Evolutionary conservation across 2,888 invertebrate genomes (phyloP).

Genomic region (Drosophila algonquin): DNA sequence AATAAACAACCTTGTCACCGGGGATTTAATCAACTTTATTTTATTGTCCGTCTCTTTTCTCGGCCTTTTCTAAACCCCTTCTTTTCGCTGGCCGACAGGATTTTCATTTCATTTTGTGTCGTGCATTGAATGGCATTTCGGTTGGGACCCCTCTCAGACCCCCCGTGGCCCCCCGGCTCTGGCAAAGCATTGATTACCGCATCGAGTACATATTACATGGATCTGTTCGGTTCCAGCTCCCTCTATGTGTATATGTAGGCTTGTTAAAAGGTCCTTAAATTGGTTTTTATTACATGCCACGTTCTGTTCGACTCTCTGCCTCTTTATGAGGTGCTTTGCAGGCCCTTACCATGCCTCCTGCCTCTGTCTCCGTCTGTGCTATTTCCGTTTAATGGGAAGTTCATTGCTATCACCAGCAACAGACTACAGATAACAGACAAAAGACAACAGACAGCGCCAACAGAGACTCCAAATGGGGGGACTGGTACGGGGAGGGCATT

Average conservation of each 20-base stretch:
- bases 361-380: neutral
- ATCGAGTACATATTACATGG: conserved; percentile 27
- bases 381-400: conserved; percentile 27
- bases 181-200: conserved; percentile 50
- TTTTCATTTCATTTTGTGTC: conserved; percentile 42
- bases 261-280: conserved; percentile 51
- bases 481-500: neutral
- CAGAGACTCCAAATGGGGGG: neutral
- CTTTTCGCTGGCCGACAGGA: conserved; percentile 30
- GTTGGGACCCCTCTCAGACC: neutral
- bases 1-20: conserved; percentile 48
- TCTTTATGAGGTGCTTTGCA: conserved; percentile 34
- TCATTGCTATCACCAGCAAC: conserved; percentile 34
- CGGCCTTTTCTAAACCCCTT: conserved; percentile 14
- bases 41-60: conserved; percentile 27
- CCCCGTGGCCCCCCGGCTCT: too few relatives aligned
- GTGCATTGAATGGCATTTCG: conserved; percentile 38
- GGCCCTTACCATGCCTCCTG: conserved; percentile 8
- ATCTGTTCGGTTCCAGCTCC: conserved; percentile 7
- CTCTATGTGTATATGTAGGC: conserved; percentile 13
- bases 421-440: neutral
- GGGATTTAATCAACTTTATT: conserved; percentile 65
- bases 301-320: conserved; percentile 6
- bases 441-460: conserved; percentile 4
- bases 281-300: conserved; percentile 51